phyloP scores from a whole-genome alignment of 2,113 vertebrate species.

The Mesitornis unicolor region DNA sequence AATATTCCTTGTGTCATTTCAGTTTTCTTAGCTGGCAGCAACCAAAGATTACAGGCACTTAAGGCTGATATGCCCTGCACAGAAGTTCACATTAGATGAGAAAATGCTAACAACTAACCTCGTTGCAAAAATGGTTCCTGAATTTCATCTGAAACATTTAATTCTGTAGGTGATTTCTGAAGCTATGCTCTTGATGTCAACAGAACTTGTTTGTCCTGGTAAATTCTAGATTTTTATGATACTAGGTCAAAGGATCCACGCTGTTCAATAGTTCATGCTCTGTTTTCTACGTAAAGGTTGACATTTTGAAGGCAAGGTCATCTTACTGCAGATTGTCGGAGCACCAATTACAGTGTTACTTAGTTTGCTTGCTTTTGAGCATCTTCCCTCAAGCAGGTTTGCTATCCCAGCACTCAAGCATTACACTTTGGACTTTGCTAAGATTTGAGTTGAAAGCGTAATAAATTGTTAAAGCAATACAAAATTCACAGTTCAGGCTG shows the following conservation, averaged over 20 bases:
- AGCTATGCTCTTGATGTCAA: background rate
- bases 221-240: background rate
- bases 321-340: background rate
- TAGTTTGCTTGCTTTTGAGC: background rate
- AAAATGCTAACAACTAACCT: background rate
- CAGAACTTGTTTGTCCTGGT: background rate
- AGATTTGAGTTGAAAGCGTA: background rate
- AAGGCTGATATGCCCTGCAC: background rate
- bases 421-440: background rate
- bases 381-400: background rate
- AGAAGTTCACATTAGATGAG: background rate
- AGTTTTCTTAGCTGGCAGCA: background rate
- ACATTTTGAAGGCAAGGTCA: background rate
- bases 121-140: background rate
- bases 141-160: background rate
- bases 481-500: background rate
- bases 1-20: background rate
- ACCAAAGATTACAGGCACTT: background rate
- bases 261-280: background rate
- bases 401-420: background rate
- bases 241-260: background rate
- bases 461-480: background rate
- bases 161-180: background rate
- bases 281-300: background rate
- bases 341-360: background rate